Conservation (phyloP, 2,888 invertebrate genomes). For the Calliopum simillimum region DNA sequence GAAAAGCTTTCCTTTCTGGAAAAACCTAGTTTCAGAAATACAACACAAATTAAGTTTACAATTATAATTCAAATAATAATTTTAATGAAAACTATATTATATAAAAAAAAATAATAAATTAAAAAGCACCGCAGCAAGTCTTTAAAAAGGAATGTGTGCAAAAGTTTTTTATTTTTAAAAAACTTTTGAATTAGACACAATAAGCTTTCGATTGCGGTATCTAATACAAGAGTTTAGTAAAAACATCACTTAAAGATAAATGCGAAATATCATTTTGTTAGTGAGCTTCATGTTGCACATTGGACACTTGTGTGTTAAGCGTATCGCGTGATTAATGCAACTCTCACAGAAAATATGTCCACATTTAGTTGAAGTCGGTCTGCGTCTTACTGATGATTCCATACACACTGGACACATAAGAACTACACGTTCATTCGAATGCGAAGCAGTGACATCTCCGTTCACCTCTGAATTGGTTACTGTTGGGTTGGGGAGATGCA, state of each 20-base stretch:
- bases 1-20: too few species aligned
- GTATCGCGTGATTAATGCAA: constrained; percentile 49
- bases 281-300: constrained; percentile 54
- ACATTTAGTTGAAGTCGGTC: constrained; percentile 55
- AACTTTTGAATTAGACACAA: too few species aligned
- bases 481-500: neutral
- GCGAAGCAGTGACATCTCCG: neutral
- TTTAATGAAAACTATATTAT: too few species aligned
- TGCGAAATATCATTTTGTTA: constrained; percentile 47
- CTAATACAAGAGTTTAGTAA: too few species aligned
- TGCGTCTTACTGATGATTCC: constrained; percentile 47
- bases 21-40: too few species aligned
- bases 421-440: neutral
- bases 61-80: too few species aligned
- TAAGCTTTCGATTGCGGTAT: too few species aligned
- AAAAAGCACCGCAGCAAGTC: too few species aligned
- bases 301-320: constrained; percentile 52
- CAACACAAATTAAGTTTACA: too few species aligned
- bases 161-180: too few species aligned
- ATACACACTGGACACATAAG: constrained; percentile 58
- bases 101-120: too few species aligned
- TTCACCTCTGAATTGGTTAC: neutral
- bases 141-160: too few species aligned
- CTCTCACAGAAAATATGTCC: constrained; percentile 56
- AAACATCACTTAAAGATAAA: constrained; percentile 46